Conservation (phyloP, 2,113 vertebrate species). For the Actenoides lindsayi region DNA sequence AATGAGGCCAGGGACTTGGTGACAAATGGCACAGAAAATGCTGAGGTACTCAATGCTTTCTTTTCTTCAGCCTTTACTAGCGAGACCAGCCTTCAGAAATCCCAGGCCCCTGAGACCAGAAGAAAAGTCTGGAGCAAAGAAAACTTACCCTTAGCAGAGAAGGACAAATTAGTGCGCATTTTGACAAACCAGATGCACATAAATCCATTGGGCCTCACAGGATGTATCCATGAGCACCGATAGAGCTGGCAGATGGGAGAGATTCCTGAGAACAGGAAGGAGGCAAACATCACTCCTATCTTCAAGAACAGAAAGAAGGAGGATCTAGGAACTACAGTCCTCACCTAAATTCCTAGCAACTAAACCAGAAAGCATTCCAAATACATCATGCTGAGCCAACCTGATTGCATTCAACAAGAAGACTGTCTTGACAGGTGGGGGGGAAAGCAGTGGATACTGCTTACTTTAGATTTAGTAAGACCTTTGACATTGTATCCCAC, state of each 20-base stretch:
- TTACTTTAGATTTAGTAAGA: neutral
- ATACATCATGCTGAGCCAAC: neutral
- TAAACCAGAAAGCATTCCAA: neutral
- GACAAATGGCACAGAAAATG: neutral
- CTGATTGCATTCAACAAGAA: neutral
- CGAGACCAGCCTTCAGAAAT: neutral
- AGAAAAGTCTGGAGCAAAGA: neutral
- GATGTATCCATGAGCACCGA: neutral
- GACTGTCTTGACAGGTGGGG: neutral
- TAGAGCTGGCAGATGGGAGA: neutral
- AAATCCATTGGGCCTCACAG: neutral
- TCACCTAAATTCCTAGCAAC: neutral
- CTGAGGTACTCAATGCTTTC: neutral
- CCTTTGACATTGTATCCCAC: neutral
- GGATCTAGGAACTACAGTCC: neutral
- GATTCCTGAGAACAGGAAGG: neutral
- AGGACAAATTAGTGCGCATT: neutral
- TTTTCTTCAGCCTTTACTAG: neutral
- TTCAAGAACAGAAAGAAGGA: neutral
- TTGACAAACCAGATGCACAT: neutral
- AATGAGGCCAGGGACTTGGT: neutral
- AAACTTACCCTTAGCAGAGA: neutral
- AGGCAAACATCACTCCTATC: neutral
- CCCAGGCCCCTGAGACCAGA: neutral
- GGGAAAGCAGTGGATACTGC: neutral